Conservation (phyloP, 2,113 vertebrate species). For the Catharus bicknelli region DNA sequence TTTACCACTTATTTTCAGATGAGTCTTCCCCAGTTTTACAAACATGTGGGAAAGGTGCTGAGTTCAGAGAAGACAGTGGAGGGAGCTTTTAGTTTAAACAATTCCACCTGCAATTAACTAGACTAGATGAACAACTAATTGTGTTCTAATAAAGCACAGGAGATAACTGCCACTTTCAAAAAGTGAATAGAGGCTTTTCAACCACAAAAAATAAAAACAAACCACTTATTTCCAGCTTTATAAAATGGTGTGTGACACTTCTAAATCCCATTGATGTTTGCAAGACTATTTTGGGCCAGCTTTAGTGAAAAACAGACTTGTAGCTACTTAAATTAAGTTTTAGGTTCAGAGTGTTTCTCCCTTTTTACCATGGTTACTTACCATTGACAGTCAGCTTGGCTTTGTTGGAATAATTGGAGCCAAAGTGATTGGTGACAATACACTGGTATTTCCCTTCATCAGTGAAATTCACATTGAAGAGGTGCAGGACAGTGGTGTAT, state of each 20-base stretch:
- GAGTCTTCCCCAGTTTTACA: not conserved
- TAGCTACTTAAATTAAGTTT: not conserved
- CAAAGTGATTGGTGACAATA: constrained; percentile 82
- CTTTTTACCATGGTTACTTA: constrained; percentile 47
- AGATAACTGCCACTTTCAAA: not conserved
- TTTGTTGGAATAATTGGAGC: constrained; percentile 84
- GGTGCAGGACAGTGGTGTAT: constrained; percentile 76
- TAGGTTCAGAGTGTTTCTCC: not conserved
- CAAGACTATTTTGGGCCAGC: not conserved
- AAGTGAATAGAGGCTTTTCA: not conserved
- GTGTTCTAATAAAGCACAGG: not conserved
- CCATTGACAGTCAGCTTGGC: constrained; percentile 84
- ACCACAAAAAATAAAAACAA: too few relatives aligned
- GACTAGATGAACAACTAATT: not conserved
- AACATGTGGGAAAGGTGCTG: not conserved
- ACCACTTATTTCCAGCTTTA: not conserved
- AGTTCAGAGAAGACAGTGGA: constrained; percentile 18
- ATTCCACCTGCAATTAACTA: not conserved
- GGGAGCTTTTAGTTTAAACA: constrained; percentile 36
- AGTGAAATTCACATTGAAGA: constrained; percentile 82
- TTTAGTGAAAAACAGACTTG: not conserved
- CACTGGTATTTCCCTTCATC: constrained; percentile 84
- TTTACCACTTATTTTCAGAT: not conserved
- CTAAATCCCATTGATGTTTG: not conserved
- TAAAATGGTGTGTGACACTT: not conserved